Conservation (phyloP, 2,888 invertebrate species). For the Oscheius onirici region DNA sequence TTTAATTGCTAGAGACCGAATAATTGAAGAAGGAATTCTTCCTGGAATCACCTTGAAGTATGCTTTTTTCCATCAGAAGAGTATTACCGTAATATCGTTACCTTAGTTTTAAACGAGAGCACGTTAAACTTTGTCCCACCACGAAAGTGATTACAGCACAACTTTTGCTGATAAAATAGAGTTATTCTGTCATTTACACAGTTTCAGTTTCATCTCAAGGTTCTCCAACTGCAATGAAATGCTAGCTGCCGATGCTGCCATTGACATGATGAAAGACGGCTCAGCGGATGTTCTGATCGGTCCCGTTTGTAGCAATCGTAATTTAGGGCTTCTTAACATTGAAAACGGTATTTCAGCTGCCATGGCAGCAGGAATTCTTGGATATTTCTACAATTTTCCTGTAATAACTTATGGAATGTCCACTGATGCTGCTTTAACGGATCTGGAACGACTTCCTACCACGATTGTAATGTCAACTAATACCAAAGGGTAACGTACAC, state of each 20-base stretch:
- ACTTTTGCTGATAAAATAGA: no score
- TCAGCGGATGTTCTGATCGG: slow-evolving; percentile 59
- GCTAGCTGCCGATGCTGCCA: slow-evolving; percentile 47
- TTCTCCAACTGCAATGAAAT: slow-evolving; percentile 58
- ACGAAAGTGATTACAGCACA: no score
- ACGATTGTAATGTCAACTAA: slow-evolving; percentile 39
- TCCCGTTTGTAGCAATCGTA: slow-evolving; percentile 60
- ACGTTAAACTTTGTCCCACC: no score
- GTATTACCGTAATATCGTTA: no score
- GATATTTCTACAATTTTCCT: slow-evolving; percentile 54
- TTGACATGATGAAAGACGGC: slow-evolving; percentile 38
- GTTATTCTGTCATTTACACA: no score
- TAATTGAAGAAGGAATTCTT: slow-evolving; percentile 41
- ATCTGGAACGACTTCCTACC: slow-evolving; percentile 48
- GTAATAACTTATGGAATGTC: slow-evolving; percentile 55
- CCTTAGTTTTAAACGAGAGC: no score
- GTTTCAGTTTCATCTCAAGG: slow-evolving; percentile 34
- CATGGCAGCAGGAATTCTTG: slow-evolving; percentile 41
- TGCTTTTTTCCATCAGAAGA: no score
- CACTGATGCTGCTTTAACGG: slow-evolving; percentile 42
- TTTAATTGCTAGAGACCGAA: slow-evolving; percentile 48
- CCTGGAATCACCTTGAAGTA: slow-evolving; percentile 47
- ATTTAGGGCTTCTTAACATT: neutral
- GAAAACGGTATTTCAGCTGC: slow-evolving; percentile 44
- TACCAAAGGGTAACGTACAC: slow-evolving; percentile 2